These are phyloP conservation scores for Drosophila rubida DNA, from an alignment of 2,888 invertebrate species.

Conservation along the genomic window DNA sequence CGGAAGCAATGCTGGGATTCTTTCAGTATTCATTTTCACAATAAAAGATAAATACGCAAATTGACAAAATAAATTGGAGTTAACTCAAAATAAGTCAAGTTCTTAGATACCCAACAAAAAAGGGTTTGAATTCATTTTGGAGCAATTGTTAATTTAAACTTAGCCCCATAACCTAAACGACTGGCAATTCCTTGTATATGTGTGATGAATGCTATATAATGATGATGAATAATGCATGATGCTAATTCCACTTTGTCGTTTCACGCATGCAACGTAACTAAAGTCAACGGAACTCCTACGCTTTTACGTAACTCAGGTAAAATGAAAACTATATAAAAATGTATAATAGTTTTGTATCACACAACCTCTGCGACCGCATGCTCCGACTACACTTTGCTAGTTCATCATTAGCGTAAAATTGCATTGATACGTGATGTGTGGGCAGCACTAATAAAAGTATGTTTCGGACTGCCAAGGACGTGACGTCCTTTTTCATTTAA, in stretches of 20 bases:
- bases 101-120: background rate
- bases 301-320: slow-evolving; percentile 28
- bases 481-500: slow-evolving; percentile 22
- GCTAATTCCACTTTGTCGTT: slow-evolving; percentile 53
- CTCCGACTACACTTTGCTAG: slow-evolving; percentile 73
- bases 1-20: background rate
- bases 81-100: background rate
- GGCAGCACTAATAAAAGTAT: slow-evolving; percentile 3
- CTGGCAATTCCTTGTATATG: slow-evolving; percentile 3
- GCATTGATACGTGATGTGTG: slow-evolving; percentile 57
- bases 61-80: background rate
- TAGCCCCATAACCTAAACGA: background rate
- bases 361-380: slow-evolving; percentile 71
- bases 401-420: slow-evolving; percentile 63
- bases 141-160: background rate
- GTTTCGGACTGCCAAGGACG: slow-evolving; percentile 17
- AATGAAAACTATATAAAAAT: slow-evolving; percentile 15
- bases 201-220: slow-evolving; percentile 46
- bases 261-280: slow-evolving; percentile 67
- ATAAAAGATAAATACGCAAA: background rate
- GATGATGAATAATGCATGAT: slow-evolving; percentile 57
- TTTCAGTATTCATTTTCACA: background rate
- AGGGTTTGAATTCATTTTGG: background rate
- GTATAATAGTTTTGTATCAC: slow-evolving; percentile 23
- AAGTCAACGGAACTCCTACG: slow-evolving; percentile 62